Evolutionary conservation across 2,888 invertebrate species (phyloP).

Genomic region (Drosophila maculinotata): DNA sequence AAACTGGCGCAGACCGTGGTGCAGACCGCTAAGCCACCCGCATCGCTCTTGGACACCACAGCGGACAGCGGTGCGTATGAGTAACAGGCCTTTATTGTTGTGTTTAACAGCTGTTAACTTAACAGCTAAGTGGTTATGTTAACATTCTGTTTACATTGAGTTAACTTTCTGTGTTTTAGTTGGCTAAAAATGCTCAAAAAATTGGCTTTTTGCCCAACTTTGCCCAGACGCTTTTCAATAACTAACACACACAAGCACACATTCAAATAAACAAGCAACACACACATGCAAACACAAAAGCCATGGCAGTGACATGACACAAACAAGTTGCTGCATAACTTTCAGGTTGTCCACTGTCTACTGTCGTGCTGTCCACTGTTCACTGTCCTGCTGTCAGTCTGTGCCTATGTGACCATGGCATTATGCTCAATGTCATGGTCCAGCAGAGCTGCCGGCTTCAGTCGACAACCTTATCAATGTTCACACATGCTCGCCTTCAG

Average conservation of each 20-base stretch:
- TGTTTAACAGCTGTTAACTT: neutral
- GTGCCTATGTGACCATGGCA: slow-evolving; percentile 9
- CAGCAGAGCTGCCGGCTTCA: slow-evolving; percentile 15
- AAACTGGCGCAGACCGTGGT: slow-evolving; percentile 68
- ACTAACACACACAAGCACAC: neutral
- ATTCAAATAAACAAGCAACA: neutral
- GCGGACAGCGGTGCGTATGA: slow-evolving; percentile 59
- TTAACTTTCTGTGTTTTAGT: too few relatives aligned
- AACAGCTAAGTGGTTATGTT: neutral
- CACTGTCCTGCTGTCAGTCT: slow-evolving; percentile 9
- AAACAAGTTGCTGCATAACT: slow-evolving; percentile 45
- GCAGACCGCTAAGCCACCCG: slow-evolving; percentile 44
- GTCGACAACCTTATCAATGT: slow-evolving; percentile 36
- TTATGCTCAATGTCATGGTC: slow-evolving; percentile 62
- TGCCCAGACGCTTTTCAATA: slow-evolving; percentile 14
- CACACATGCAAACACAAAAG: neutral
- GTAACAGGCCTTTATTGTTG: slow-evolving; percentile 1
- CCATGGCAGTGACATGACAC: slow-evolving; percentile 19
- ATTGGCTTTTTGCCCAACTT: neutral
- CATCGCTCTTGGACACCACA: neutral
- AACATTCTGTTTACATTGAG: neutral
- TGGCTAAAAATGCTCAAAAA: neutral
- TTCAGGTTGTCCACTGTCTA: slow-evolving; percentile 6
- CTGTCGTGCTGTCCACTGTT: slow-evolving; percentile 3
- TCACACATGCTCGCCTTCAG: slow-evolving; percentile 40